Base-by-base conservation (phyloP, 2,113 vertebrate genomes). In the Xiphorhynchus elegans region DNA sequence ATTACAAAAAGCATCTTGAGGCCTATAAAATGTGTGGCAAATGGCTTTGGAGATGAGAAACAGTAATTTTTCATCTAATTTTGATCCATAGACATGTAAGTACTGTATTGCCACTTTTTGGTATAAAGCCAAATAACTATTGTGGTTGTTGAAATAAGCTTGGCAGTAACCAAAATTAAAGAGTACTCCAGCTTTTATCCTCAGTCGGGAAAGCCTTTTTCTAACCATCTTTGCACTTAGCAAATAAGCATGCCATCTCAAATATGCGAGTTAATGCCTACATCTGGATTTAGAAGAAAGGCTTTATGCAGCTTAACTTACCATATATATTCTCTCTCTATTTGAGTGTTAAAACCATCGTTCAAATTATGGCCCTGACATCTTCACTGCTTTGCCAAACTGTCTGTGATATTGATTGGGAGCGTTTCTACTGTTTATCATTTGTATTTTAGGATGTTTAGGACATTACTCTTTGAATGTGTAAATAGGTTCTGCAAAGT, bases 1-100 rank as follows among this genome's bases (percentile, higher is more conserved):
- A 98, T 98, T 98, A 98, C 98, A 98, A 98, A 98, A 97, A 95
- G 98, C 98, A 98, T 98, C 98, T 97, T 98, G 98, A 98, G 98
- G 97, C 97, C 97, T 96, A 97, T 98, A 98, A 98, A 98, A 98
- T 98, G 97, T 97, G 97, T 88, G 79, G 97, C 94, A 97, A 98
- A 98, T 98, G 97, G 97, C 97, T 98, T 98, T 98, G 97, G 97
- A 98, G 97, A 98, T 97, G 97, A 98, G 97, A 97, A 98, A 97
- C 77, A 95, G 97, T 94, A 97, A 98, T 98, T 98, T 98, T 98
- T 98, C 97, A 98, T 97, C 97, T 98, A 97, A 98, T 98, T 98
- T 98, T 98, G 97, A 98, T 98, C 97, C 98, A 97, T 37, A 97
- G 96, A 98, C 98, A 96, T 98, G 73, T 97, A 98, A 98, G 95